Conservation (phyloP, 2,888 invertebrate genomes). For the Trimorus sp. region DNA sequence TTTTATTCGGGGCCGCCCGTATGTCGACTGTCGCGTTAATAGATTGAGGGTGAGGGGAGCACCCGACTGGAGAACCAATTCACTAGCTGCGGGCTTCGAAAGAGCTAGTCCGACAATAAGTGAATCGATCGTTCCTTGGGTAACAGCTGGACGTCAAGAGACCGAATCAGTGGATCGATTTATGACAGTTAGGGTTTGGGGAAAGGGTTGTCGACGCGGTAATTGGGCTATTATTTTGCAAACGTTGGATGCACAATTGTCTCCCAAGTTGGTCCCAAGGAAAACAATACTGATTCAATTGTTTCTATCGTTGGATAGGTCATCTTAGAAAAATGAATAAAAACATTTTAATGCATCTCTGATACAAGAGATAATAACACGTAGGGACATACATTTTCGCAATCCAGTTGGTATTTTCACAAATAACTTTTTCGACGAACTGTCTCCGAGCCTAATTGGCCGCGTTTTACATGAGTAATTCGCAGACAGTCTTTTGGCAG, state of each 20-base stretch:
- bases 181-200: conserved; percentile 23
- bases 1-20: conserved; percentile 50
- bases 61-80: conserved; percentile 54
- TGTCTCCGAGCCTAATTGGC: not conserved
- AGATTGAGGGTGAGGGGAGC: conserved; percentile 46
- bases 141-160: conserved; percentile 64
- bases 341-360: too few species aligned
- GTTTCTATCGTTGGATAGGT: too few species aligned
- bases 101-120: conserved; percentile 69
- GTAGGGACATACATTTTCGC: too few species aligned
- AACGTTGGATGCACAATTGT: not conserved
- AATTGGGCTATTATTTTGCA: conserved; percentile 36
- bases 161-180: conserved; percentile 59
- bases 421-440: not conserved
- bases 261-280: not conserved
- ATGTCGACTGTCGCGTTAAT: conserved; percentile 53
- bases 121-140: conserved; percentile 56
- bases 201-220: conserved; percentile 37
- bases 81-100: conserved; percentile 70
- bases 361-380: too few species aligned
- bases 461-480: not conserved
- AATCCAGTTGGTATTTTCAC: too few species aligned
- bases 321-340: too few species aligned
- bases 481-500: too few species aligned
- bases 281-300: not conserved